Percentiles rank a stretch among this genome's conserved stretches.
These are phyloP conservation scores for Dryadula phaetusa DNA, from an alignment of 2,888 invertebrate genomes.

Conservation along the genomic window DNA sequence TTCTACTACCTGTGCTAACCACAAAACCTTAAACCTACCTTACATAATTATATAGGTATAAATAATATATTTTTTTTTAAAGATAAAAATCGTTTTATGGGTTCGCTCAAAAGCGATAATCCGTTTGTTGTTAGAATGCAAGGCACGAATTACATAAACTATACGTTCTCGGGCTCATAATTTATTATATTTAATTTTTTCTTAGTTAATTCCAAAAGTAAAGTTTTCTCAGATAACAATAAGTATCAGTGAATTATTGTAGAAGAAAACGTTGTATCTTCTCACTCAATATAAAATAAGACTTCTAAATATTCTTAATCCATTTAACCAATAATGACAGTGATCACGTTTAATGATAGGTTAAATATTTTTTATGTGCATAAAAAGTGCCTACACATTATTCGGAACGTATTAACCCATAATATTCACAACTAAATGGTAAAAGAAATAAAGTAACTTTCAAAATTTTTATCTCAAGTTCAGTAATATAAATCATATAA, in stretches of 20 bases:
- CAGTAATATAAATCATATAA: neutral
- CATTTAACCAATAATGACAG: too few relatives aligned
- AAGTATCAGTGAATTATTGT: conserved; percentile 60
- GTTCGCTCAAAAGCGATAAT: too few relatives aligned
- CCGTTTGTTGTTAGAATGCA: conserved; percentile 35
- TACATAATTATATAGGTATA: too few relatives aligned
- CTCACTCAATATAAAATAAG: conserved; percentile 59
- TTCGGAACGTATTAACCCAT: neutral
- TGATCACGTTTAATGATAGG: too few relatives aligned
- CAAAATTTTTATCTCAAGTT: neutral
- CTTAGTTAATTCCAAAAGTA: conserved; percentile 56
- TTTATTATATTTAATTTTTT: conserved; percentile 57
- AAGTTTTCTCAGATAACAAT: conserved; percentile 74
- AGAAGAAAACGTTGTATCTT: conserved; percentile 53
- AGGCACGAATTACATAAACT: conserved; percentile 60
- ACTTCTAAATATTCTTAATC: conserved; percentile 43
- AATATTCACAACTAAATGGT: conserved; percentile 37
- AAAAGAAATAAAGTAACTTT: neutral
- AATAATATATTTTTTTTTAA: too few relatives aligned
- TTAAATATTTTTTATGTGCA: too few relatives aligned
- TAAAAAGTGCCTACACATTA: too few relatives aligned
- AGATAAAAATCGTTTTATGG: too few relatives aligned
- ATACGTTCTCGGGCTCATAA: conserved; percentile 48
- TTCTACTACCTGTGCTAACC: too few relatives aligned
- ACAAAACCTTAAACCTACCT: too few relatives aligned